Evolutionary conservation across 2,888 invertebrate species (phyloP), one percentile per base, ranked within the genome.

Genomic region (Ectemnius continuus): DNA sequence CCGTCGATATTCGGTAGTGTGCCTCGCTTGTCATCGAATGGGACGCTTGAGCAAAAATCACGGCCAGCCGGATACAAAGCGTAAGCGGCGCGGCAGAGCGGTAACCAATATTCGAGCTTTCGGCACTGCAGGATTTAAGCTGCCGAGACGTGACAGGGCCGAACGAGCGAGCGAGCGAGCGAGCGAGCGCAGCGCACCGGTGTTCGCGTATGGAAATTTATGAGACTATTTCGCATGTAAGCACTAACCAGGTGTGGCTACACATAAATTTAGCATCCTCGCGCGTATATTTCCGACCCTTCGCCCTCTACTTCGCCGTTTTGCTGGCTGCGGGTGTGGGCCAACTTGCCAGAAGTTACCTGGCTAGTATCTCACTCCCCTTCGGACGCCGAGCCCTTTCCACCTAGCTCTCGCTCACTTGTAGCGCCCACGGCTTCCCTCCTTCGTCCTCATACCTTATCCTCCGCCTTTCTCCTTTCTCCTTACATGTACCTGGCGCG

Each of bases 201-300:
- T 36, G 80, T 76, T 82, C 86, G 81, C 84, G 87, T 88, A 88
- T 87, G 87, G 85, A 88, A 90, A 90, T 90, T 90, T 90, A 90
- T 87, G 89, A 87, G 87, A 87, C 88, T 87, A 88, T 89, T 88
- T 87, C 88, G 88, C 88, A 86, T 88, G 88, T 87, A 88, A 88
- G 89, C 90, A 88, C 88, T 89, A 90, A 90, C 90, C 90, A 90
- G 90, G 90, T 90, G 89, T 89, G 89, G 90, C 90, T 89, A 88
- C 86, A 87, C 89, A 90, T 90, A 90, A 90, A 90, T 90, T 89
- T 88, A 84, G 79, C 89, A 90, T 90, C 87, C 88, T 87, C 83
- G 85, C 84, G 87, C 88, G 79, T 83, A 89, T 90, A 90, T 90
- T 90, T 90, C 88, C 90, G 87, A 82, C 82, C 82, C 77, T 75